Percentiles rank a stretch among this genome's conserved stretches.
These are phyloP conservation scores for Tethya wilhelma DNA, from an alignment of 37 sponge, comb jelly and placozoan genomes.

Conservation along the genomic window DNA sequence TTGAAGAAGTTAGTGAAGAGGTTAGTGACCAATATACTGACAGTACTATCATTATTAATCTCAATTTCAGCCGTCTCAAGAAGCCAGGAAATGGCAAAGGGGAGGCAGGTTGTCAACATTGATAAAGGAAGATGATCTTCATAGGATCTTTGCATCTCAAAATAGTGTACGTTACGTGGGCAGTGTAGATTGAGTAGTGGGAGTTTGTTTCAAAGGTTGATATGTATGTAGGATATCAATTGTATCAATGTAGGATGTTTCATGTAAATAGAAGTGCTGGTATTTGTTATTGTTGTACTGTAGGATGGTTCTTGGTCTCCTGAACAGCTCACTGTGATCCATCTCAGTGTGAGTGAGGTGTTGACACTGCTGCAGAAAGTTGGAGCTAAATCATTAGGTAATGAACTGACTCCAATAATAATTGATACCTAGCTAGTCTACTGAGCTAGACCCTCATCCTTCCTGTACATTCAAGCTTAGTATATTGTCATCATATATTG, in stretches of 20 bases:
- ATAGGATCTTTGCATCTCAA: not conserved
- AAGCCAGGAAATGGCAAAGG: no score
- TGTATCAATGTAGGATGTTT: no score
- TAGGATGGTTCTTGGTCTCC: constrained; percentile 65
- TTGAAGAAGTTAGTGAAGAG: constrained; percentile 10
- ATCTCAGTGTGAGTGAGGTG: constrained; percentile 13
- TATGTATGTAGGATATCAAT: no score
- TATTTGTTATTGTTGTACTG: not conserved
- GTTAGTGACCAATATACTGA: not conserved
- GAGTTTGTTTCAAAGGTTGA: no score
- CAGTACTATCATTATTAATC: not conserved
- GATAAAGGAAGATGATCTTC: not conserved
- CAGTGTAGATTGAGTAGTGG: not conserved
- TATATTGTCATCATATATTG: not conserved
- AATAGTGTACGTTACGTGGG: not conserved
- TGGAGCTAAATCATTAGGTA: constrained; percentile 75
- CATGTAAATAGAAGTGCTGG: not conserved
- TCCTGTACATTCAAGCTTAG: not conserved
- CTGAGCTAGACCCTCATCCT: not conserved
- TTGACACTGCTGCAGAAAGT: constrained; percentile 15
- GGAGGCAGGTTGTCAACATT: no score
- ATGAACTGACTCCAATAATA: not conserved
- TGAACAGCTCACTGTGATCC: constrained; percentile 23
- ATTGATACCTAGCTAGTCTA: not conserved
- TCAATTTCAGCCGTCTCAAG: not conserved